These are phyloP conservation scores for Orycteropus afer DNA, from an alignment of 2,113 vertebrate genomes.

Conservation along the genomic window DNA sequence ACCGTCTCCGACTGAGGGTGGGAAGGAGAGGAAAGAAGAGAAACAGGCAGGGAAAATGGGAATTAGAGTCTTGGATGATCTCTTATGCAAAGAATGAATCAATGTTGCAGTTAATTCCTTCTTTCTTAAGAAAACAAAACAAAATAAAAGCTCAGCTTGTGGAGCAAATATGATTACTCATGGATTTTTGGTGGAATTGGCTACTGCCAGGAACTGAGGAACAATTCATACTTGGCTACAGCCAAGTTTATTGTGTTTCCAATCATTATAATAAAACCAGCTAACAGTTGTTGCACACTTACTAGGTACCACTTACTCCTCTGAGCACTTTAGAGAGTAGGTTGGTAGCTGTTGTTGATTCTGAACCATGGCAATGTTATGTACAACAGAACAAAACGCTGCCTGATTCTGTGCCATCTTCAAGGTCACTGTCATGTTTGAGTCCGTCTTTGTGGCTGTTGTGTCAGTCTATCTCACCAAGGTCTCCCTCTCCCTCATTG, in stretches of 20 bases:
- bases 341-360: not conserved
- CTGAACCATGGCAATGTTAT: not conserved
- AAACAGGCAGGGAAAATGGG: not conserved
- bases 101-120: not conserved
- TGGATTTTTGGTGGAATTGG: not conserved
- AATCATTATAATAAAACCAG: not conserved
- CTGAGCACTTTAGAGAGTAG: not conserved
- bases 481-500: not conserved
- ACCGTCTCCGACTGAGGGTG: too few species aligned
- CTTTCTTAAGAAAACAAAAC: not conserved
- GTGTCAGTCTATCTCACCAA: not conserved
- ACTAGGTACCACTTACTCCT: rapidly evolving
- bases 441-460: not conserved
- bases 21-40: not conserved
- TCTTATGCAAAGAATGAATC: not conserved
- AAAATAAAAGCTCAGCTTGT: not conserved
- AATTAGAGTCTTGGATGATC: not conserved
- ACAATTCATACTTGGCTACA: too few species aligned
- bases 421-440: not conserved
- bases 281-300: not conserved
- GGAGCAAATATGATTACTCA: not conserved
- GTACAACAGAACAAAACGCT: not conserved
- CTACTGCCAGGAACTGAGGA: too few species aligned
- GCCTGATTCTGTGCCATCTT: not conserved
- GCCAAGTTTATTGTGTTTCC: not conserved